Percentiles rank a stretch among this genome's conserved stretches.
Conservation (phyloP, 1,140 invertebrate species). For the Meloidogyne chitwoodi region DNA sequence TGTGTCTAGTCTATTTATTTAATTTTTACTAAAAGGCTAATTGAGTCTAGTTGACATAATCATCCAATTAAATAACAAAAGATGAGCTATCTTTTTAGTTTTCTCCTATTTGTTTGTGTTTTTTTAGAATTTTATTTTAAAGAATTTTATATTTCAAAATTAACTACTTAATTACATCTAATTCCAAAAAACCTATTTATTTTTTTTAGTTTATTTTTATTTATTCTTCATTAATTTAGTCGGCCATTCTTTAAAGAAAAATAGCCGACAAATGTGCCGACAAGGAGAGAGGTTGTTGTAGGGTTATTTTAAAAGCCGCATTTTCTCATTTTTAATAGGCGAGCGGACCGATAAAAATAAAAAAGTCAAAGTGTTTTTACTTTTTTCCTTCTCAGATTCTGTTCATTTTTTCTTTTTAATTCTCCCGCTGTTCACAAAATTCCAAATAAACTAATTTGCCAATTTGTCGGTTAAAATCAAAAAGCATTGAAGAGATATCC, state of each 20-base stretch:
- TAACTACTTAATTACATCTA: background rate
- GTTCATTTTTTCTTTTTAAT: background rate
- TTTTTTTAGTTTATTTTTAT: background rate
- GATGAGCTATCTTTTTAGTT: no score
- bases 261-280: background rate
- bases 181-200: no score
- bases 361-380: background rate
- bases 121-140: background rate
- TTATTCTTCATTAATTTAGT: background rate
- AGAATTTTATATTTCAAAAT: background rate
- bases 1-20: no score
- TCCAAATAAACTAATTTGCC: background rate
- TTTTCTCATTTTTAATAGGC: background rate
- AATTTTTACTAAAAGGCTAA: no score
- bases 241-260: background rate
- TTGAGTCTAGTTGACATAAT: no score
- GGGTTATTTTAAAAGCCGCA: background rate
- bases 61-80: no score
- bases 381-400: background rate
- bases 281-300: background rate
- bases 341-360: background rate
- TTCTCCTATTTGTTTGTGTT: no score
- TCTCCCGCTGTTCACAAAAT: background rate
- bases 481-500: no score
- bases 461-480: background rate